Evolutionary conservation across 2,113 vertebrate species (phyloP).

Genomic region (Columbina picui): DNA sequence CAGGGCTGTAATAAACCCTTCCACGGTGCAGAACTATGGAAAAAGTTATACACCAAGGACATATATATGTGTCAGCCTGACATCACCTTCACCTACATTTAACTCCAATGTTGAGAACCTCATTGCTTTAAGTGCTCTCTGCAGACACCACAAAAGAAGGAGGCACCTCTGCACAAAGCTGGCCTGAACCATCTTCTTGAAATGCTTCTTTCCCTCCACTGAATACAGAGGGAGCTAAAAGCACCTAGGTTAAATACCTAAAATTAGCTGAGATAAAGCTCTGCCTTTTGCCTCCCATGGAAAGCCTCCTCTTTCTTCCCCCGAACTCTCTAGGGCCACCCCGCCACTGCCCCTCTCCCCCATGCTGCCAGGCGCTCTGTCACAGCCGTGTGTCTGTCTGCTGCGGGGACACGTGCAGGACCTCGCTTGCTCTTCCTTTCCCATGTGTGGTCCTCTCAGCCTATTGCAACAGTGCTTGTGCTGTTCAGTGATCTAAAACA

Average conservation of each 20-base stretch:
- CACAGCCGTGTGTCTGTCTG: neutral
- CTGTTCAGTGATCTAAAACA: neutral
- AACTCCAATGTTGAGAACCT: neutral
- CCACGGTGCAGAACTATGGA: constrained; percentile 89
- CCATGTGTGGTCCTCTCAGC: neutral
- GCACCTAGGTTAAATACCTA: neutral
- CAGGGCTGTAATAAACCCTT: constrained; percentile 91
- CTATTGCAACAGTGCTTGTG: neutral
- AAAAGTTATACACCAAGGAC: neutral
- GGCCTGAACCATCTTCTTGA: neutral
- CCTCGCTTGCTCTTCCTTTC: neutral
- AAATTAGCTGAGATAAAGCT: neutral
- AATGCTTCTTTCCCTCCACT: neutral
- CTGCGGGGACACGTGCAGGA: neutral
- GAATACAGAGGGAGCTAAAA: neutral
- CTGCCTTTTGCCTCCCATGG: neutral
- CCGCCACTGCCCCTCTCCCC: neutral
- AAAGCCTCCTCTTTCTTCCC: neutral
- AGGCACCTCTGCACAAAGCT: neutral
- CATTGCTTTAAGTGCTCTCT: neutral
- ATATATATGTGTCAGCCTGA: neutral
- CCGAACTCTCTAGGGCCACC: neutral
- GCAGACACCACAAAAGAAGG: neutral
- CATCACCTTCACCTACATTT: neutral
- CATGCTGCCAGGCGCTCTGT: accelerated